Base-by-base conservation (phyloP, 2,113 vertebrate genomes). In the Trematocara variabile region DNA sequence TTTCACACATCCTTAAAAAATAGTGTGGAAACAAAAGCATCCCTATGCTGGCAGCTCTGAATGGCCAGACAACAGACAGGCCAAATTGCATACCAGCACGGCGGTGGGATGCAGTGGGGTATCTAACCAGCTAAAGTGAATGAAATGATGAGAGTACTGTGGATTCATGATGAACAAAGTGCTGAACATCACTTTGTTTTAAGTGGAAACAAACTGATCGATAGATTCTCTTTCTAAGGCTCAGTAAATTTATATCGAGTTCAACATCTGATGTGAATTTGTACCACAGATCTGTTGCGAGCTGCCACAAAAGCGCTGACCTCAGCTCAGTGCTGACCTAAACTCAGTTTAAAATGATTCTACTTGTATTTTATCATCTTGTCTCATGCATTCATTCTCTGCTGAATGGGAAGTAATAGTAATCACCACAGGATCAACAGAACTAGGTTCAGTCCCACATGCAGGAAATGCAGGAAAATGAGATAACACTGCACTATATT, bases 1-100 rank as follows among this genome's bases (percentile, higher is more conserved):
- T 79, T 88, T 83, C 79, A 91, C 84, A 88, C 83, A 20, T 68
- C 48, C 70, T 58, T 41, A 20, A 58, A 80, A 88, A 68, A 81
- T 37, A 80, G 75, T 58, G 80, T 60, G 80, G 80, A 80, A 33
- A 54, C 52, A 55, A 55, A 81, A 75, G 34, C 20, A 48, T 10
- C 13, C 28, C n/a, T 3, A 79, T 65, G 65, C 25, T 1, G 20
- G 44, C 82, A 86, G 81, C 75, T 75, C 58, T 65, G 82, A n/a
- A 53, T n/a, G 30, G 78, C 78, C 16, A 70, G 18, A 11, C 56
- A 44, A 58, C 16, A 53, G 46, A 11, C 52, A 56, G 41, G 77
- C 16, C 33, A 73, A 82, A 25, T 52, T 22, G 68, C 37, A 56
- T 48, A 54, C 16, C 65, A 70, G 13, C 12, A 22, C 13, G 3